Evolutionary conservation across 1,140 invertebrate genomes (phyloP).

Genomic region (Colletes latitarsis): DNA sequence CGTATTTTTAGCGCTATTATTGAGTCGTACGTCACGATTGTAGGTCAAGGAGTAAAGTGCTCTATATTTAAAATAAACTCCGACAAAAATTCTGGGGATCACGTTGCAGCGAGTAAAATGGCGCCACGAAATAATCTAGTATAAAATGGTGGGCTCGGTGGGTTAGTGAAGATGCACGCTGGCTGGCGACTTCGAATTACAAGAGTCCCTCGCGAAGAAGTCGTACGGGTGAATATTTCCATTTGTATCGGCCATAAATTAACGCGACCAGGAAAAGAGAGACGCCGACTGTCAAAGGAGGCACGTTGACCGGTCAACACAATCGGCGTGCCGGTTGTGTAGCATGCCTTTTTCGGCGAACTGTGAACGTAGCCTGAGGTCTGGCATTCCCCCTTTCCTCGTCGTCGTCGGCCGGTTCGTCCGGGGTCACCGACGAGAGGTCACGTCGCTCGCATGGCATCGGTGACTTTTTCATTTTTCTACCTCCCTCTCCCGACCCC

Average conservation of each 20-base stretch:
- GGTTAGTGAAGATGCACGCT: too few relatives aligned
- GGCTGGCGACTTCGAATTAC: too few relatives aligned
- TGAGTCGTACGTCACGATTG: too few relatives aligned
- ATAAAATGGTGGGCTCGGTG: too few relatives aligned
- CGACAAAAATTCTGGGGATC: too few relatives aligned
- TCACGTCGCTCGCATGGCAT: slow-evolving; percentile 71
- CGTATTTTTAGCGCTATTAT: too few relatives aligned
- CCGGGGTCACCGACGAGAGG: slow-evolving; percentile 69
- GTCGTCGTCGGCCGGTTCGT: slow-evolving; percentile 65
- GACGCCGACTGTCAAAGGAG: slow-evolving; percentile 54
- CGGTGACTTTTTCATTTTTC: slow-evolving; percentile 65
- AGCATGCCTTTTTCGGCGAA: slow-evolving; percentile 65
- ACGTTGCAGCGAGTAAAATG: too few relatives aligned
- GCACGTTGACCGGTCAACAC: slow-evolving; percentile 61
- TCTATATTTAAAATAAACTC: too few relatives aligned
- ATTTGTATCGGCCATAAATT: slow-evolving; percentile 47
- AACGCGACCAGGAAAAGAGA: slow-evolving; percentile 48
- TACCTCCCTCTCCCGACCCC: slow-evolving; percentile 4
- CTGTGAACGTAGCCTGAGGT: slow-evolving; percentile 62
- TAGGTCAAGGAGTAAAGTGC: too few relatives aligned
- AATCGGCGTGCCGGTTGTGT: slow-evolving; percentile 63
- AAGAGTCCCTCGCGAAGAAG: slow-evolving; percentile 9
- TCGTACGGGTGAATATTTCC: slow-evolving; percentile 39
- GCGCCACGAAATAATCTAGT: too few relatives aligned
- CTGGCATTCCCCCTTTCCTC: slow-evolving; percentile 60